Percentiles rank a stretch among this genome's conserved stretches.
These are phyloP conservation scores for Endotricha flammealis DNA, from an alignment of 2,888 invertebrate genomes.

Conservation along the genomic window DNA sequence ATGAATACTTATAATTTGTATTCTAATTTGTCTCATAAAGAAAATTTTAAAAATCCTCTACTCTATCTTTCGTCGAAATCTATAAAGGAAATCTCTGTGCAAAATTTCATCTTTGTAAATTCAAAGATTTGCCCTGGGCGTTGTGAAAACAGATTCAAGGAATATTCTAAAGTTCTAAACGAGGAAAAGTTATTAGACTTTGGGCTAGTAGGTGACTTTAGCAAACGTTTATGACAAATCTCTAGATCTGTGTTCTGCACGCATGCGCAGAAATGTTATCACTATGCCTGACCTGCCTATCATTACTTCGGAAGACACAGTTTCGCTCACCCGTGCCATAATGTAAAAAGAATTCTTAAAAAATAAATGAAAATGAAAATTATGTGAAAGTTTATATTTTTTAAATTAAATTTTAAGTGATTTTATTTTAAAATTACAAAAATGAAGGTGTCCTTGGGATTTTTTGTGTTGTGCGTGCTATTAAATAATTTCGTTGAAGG, in stretches of 20 bases:
- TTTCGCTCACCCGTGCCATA: constrained; percentile 2
- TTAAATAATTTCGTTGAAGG: constrained; percentile 33
- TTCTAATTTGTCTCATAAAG: no score
- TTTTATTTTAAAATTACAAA: constrained; percentile 15
- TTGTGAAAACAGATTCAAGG: no score
- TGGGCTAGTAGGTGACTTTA: no score
- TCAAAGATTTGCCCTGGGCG: no score
- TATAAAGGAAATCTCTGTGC: no score
- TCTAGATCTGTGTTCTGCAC: background rate
- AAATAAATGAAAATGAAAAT: background rate
- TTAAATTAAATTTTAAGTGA: constrained; percentile 9
- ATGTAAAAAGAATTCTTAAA: background rate
- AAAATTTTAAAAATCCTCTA: no score
- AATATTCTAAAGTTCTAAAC: no score
- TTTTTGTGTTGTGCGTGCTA: constrained; percentile 36
- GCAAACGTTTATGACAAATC: no score
- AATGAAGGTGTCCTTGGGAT: constrained; percentile 38
- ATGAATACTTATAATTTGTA: no score
- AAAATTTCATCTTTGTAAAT: no score
- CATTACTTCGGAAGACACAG: constrained; percentile 6
- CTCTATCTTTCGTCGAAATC: no score
- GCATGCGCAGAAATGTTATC: constrained; percentile 12
- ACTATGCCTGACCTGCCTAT: constrained; percentile 9
- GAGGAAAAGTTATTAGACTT: no score
- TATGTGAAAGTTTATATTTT: constrained; percentile 12